Evolutionary conservation across 2,797 vertebrate species (phyloP).

Genomic region (Percopsis omiscomaycus): DNA sequence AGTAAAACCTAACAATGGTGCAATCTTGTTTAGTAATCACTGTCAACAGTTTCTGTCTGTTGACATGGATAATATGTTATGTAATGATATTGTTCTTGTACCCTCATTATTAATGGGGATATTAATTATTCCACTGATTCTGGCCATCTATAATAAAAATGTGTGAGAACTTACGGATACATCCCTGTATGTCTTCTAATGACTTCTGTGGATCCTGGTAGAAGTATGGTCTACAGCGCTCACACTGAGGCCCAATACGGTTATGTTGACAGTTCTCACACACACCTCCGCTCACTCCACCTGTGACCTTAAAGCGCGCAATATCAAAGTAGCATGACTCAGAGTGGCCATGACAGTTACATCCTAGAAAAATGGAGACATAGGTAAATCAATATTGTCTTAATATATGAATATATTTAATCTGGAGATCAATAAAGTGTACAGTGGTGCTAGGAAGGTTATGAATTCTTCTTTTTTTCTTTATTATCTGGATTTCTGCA

Average conservation of each 20-base stretch:
- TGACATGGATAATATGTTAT: too few species aligned
- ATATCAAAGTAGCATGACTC: slow-evolving; percentile 84
- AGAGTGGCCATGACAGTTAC: slow-evolving; percentile 85
- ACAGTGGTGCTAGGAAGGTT: too few species aligned
- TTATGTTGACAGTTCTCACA: slow-evolving; percentile 84
- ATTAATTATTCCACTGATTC: too few species aligned
- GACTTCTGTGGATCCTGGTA: slow-evolving; percentile 77
- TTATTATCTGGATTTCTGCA: too few species aligned
- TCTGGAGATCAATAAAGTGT: too few species aligned
- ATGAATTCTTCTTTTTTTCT: too few species aligned
- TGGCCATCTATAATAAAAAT: neutral
- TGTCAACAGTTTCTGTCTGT: too few species aligned
- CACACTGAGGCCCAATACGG: slow-evolving; percentile 82
- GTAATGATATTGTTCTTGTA: too few species aligned
- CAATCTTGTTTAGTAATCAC: too few species aligned
- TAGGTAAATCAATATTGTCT: neutral
- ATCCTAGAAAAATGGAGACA: slow-evolving; percentile 64
- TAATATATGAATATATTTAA: too few species aligned
- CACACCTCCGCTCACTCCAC: slow-evolving; percentile 79
- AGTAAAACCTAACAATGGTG: too few species aligned
- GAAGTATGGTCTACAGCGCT: slow-evolving; percentile 77
- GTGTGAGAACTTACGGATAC: slow-evolving; percentile 77
- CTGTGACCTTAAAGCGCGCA: slow-evolving; percentile 63
- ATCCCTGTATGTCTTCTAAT: slow-evolving; percentile 70
- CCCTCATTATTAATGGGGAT: too few species aligned